phyloP scores from a whole-genome alignment of 2,113 vertebrate genomes.

The Struthidea cinerea region DNA sequence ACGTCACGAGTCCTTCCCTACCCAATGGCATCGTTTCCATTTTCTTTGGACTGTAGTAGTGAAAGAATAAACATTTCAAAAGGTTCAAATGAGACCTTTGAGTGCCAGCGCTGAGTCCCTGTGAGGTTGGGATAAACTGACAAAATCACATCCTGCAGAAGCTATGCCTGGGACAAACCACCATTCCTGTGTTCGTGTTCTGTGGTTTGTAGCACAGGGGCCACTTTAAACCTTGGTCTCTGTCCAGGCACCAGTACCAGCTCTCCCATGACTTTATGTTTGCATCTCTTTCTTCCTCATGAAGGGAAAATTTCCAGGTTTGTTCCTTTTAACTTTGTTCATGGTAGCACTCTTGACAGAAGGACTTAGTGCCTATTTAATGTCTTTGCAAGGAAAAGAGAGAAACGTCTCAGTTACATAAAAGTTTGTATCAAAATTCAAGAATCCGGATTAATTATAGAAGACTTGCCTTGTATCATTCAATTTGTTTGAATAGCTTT shows the following conservation, averaged over 20 bases:
- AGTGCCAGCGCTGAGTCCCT: background rate
- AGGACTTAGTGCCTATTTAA: constrained; percentile 38
- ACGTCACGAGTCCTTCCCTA: background rate
- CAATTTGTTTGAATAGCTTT: constrained; percentile 59
- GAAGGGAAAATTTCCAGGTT: constrained; percentile 23
- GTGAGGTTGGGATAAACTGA: background rate
- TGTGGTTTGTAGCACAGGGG: background rate
- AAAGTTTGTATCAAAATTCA: constrained; percentile 65
- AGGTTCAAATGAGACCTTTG: background rate
- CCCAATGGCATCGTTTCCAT: background rate
- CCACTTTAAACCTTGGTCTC: background rate
- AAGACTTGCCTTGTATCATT: constrained; percentile 33
- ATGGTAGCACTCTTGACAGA: constrained; percentile 23
- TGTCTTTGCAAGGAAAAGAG: constrained; percentile 31
- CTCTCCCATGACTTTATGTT: constrained; percentile 3
- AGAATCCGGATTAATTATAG: constrained; percentile 59
- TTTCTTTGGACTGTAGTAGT: background rate
- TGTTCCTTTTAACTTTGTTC: constrained; percentile 11
- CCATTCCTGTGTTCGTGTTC: background rate
- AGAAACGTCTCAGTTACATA: constrained; percentile 46
- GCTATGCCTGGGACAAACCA: background rate
- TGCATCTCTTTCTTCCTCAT: background rate
- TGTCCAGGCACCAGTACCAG: background rate
- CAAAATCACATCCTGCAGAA: background rate
- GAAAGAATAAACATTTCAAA: background rate